Percentiles rank a stretch among this genome's conserved stretches.
Conservation (phyloP, 2,113 vertebrate species). For the Passerina amoena region DNA sequence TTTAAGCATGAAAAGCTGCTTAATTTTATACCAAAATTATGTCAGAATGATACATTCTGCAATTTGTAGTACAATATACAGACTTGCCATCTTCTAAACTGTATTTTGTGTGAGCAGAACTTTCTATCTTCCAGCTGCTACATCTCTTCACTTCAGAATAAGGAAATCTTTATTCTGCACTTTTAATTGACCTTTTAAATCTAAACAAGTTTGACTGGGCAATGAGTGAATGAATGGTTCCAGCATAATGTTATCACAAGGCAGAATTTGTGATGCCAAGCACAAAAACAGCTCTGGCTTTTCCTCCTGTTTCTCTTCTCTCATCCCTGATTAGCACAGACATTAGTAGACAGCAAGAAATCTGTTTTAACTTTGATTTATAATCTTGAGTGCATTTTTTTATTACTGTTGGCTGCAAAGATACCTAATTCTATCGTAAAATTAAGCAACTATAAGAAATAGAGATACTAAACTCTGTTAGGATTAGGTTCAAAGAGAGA, state of each 20-base stretch:
- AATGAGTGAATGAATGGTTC: conserved; percentile 17
- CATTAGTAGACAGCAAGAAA: neutral
- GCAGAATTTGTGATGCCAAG: conserved; percentile 17
- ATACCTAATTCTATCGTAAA: neutral
- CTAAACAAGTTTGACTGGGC: conserved; percentile 8
- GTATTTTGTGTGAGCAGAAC: neutral
- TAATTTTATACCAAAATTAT: neutral
- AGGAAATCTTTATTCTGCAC: neutral
- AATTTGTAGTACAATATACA: neutral
- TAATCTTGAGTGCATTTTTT: neutral
- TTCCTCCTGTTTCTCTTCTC: neutral
- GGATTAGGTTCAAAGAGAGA: neutral
- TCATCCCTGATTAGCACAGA: neutral
- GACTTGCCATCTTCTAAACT: neutral
- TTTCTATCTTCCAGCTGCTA: neutral
- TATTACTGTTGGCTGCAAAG: neutral
- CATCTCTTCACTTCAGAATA: neutral
- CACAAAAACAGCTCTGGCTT: conserved; percentile 26
- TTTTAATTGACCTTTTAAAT: conserved; percentile 37
- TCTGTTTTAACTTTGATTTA: neutral
- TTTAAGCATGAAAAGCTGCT: neutral
- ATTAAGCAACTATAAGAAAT: neutral
- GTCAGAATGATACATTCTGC: neutral
- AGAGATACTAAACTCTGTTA: neutral
- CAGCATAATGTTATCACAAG: conserved; percentile 33